A percentile compares a stretch with the other conserved stretches of the same genome.
Conservation (phyloP, 1,140 invertebrate species). For the Cotesia chilonis region DNA sequence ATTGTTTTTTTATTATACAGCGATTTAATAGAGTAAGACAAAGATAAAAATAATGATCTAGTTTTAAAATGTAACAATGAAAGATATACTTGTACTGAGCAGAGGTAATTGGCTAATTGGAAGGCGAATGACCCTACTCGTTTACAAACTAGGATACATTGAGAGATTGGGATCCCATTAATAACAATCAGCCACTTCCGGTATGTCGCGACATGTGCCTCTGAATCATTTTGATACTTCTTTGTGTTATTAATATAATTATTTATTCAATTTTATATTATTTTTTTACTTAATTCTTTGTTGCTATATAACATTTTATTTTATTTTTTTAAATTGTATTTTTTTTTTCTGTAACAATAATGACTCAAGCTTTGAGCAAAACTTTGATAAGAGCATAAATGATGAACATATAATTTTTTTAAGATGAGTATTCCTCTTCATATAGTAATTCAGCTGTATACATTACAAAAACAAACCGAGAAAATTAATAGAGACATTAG, state of each 20-base stretch:
- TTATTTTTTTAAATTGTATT: background rate
- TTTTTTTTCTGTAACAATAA: background rate
- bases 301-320: background rate
- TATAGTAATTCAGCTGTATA: too few relatives aligned
- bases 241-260: constrained; percentile 1
- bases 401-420: too few relatives aligned
- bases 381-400: too few relatives aligned
- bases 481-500: too few relatives aligned
- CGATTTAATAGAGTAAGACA: too few relatives aligned
- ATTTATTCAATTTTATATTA: background rate
- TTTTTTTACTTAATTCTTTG: background rate
- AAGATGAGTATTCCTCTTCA: too few relatives aligned
- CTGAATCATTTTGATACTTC: constrained; percentile 26
- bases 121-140: constrained; percentile 24
- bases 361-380: background rate
- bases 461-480: too few relatives aligned
- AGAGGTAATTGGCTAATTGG: constrained; percentile 23
- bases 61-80: too few relatives aligned
- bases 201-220: constrained; percentile 20
- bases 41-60: too few relatives aligned
- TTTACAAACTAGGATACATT: constrained; percentile 15
- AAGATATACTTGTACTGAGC: too few relatives aligned
- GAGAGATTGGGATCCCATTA: constrained; percentile 10
- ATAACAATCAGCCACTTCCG: constrained; percentile 24
- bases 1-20: too few relatives aligned